phyloP scores from a whole-genome alignment of 2,888 invertebrate genomes.

The Saturnia pavonia region DNA sequence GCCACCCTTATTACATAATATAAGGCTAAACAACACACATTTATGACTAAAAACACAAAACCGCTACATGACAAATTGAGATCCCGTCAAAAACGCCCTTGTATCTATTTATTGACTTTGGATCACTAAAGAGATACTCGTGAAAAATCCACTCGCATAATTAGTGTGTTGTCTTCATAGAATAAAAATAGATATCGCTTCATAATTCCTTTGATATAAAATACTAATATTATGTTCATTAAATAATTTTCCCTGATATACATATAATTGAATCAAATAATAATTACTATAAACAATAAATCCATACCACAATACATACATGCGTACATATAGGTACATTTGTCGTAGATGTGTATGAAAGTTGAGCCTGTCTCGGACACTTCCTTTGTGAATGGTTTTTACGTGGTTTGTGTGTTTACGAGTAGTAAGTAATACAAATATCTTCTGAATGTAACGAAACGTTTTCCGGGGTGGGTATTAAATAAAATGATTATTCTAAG shows the following conservation, averaged over 20 bases:
- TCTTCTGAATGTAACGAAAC: background rate
- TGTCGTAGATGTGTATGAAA: constrained; percentile 20
- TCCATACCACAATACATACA: background rate
- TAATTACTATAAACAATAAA: background rate
- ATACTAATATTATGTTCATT: background rate
- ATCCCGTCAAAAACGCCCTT: too few species aligned
- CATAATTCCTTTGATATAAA: background rate
- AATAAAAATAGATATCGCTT: background rate
- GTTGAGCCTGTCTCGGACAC: constrained; percentile 36
- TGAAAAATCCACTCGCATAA: background rate
- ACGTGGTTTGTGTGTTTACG: constrained; percentile 47
- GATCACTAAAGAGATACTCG: background rate
- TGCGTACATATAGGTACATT: background rate
- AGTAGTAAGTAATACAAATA: constrained; percentile 11
- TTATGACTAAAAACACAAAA: too few species aligned
- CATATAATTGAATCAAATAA: background rate
- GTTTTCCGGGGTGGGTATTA: background rate
- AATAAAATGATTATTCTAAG: background rate
- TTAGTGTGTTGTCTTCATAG: background rate
- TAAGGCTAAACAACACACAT: too few species aligned
- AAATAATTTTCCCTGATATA: background rate
- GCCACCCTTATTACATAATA: too few species aligned
- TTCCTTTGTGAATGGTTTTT: constrained; percentile 39
- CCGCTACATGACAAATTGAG: too few species aligned
- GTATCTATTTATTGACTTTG: too few species aligned